Percentiles rank a stretch among this genome's conserved stretches.
Evolutionary conservation across 2,113 vertebrate genomes (phyloP).

Genomic region (Acrocephalus arundinaceus): DNA sequence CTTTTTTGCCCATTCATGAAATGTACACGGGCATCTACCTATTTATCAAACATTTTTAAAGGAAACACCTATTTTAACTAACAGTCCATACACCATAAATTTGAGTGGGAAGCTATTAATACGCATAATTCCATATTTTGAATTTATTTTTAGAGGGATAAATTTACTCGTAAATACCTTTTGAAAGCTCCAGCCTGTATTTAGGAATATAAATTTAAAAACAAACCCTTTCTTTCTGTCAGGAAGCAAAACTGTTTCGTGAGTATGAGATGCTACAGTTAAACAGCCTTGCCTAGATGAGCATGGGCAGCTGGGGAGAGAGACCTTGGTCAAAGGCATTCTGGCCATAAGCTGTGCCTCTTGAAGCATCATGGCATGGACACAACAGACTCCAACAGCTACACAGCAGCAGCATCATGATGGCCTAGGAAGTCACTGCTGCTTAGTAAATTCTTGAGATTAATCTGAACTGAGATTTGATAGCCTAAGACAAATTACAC

Average conservation of each 20-base stretch:
- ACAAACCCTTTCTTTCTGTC: not conserved
- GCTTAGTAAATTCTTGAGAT: not conserved
- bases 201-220: not conserved
- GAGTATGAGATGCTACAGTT: not conserved
- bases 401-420: not conserved
- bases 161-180: not conserved
- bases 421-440: not conserved
- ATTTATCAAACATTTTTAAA: not conserved
- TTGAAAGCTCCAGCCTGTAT: not conserved
- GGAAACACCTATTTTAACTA: not conserved
- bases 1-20: not conserved
- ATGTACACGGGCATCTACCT: not conserved
- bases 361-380: not conserved
- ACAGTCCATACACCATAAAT: not conserved
- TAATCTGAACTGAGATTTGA: not conserved
- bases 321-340: not conserved
- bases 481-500: not conserved
- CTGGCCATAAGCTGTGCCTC: not conserved
- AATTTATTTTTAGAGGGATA: not conserved
- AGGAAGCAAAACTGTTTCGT: not conserved
- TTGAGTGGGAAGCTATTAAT: not conserved
- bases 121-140: not conserved
- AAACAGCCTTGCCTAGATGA: not conserved
- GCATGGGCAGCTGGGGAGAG: not conserved
- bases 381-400: not conserved